Conservation (phyloP, 1,140 invertebrate species). For the Dinoponera quadriceps region DNA sequence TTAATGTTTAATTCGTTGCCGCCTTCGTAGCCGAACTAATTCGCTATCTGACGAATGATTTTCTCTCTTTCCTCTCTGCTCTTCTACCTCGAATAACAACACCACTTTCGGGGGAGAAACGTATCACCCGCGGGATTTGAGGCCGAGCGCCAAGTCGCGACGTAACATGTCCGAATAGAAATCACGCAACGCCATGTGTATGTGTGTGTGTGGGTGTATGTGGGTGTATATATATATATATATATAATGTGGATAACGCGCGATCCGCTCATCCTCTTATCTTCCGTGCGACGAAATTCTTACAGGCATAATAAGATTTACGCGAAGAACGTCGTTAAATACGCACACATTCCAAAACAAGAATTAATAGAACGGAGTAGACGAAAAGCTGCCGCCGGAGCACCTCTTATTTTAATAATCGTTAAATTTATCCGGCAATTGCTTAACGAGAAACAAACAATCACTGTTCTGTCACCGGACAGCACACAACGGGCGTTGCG, state of each 20-base stretch:
- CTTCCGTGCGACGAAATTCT: neutral
- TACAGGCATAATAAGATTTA: neutral
- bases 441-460: conserved; percentile 71
- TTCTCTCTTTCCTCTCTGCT: neutral
- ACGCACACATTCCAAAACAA: neutral
- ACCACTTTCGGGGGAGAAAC: conserved; percentile 43
- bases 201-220: no score
- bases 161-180: conserved; percentile 9
- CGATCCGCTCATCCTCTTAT: neutral
- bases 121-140: no score
- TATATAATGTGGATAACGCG: neutral
- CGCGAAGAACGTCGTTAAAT: neutral
- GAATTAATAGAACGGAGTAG: neutral
- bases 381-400: neutral
- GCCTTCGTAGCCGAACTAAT: conserved; percentile 48
- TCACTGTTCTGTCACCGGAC: conserved; percentile 69
- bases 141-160: neutral
- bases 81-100: neutral
- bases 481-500: conserved; percentile 20
- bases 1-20: conserved; percentile 70
- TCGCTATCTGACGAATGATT: conserved; percentile 56
- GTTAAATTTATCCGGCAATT: conserved; percentile 54
- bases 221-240: no score
- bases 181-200: neutral
- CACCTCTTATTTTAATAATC: conserved; percentile 71